Conservation (phyloP, 2,888 invertebrate species). For the Lumbricus terrestris region DNA sequence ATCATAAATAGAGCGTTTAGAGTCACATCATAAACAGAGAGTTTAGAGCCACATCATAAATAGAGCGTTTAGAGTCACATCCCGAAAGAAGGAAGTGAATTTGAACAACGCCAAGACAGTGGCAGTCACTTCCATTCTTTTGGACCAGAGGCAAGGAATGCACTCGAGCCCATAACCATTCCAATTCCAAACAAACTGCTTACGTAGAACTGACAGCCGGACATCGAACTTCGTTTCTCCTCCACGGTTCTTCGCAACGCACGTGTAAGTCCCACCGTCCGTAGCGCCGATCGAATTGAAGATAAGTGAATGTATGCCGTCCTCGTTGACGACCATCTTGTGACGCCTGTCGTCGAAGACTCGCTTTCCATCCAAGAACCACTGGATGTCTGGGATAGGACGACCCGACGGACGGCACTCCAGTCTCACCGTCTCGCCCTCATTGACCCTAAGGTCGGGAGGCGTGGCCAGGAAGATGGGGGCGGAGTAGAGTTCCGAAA, state of each 20-base stretch:
- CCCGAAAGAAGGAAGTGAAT: no score
- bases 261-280: conserved; percentile 85
- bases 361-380: conserved; percentile 63
- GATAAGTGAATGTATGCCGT: conserved; percentile 92
- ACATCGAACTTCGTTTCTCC: conserved; percentile 91
- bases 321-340: conserved; percentile 81
- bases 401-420: conserved; percentile 44
- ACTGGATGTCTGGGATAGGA: conserved; percentile 24
- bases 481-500: conserved; percentile 52
- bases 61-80: no score
- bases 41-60: no score
- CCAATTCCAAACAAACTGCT: conserved; percentile 31
- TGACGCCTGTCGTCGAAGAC: conserved; percentile 81
- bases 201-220: conserved; percentile 73
- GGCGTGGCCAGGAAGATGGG: conserved; percentile 56
- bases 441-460: conserved; percentile 56
- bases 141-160: no score
- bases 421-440: conserved; percentile 61
- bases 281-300: conserved; percentile 85
- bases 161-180: no score
- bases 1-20: no score
- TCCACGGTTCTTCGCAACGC: conserved; percentile 88
- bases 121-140: no score
- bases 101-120: no score
- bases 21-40: no score